These are phyloP conservation scores for Drosophila kikkawai DNA, from an alignment of 1,140 invertebrate species.

Conservation along the genomic window DNA sequence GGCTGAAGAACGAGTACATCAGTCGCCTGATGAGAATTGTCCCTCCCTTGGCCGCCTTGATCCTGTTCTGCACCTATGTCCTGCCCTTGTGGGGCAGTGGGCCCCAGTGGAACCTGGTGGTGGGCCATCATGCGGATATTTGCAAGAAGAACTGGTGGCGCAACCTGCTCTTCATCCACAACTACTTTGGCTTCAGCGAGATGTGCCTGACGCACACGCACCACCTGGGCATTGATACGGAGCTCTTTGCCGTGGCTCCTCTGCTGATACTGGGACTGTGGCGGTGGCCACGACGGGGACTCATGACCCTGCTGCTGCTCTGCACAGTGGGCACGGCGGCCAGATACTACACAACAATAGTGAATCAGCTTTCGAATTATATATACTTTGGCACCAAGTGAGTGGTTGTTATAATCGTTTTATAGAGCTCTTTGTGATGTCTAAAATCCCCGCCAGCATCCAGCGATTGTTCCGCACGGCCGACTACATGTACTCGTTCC, in stretches of 20 bases:
- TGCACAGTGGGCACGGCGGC: slow-evolving; percentile 87
- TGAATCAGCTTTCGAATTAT: slow-evolving; percentile 87
- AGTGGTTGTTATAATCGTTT: slow-evolving; percentile 70
- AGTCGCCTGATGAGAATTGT: slow-evolving; percentile 87
- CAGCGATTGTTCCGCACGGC: slow-evolving; percentile 89
- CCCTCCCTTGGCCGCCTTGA: slow-evolving; percentile 87
- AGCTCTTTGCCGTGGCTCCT: slow-evolving; percentile 91
- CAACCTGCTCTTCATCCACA: slow-evolving; percentile 88
- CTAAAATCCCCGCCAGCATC: slow-evolving; percentile 86
- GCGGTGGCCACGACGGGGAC: slow-evolving; percentile 87
- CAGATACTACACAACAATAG: slow-evolving; percentile 87
- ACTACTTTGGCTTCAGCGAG: slow-evolving; percentile 89
- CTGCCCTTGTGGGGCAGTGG: slow-evolving; percentile 88
- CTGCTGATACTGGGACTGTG: slow-evolving; percentile 89
- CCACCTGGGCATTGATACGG: slow-evolving; percentile 93
- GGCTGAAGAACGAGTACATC: slow-evolving; percentile 87
- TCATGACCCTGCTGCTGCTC: slow-evolving; percentile 84
- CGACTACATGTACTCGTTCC: slow-evolving; percentile 90
- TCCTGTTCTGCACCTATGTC: slow-evolving; percentile 88
- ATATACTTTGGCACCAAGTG: slow-evolving; percentile 89
- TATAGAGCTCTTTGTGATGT: neutral
- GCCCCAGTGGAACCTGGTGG: slow-evolving; percentile 89
- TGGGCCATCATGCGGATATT: slow-evolving; percentile 87
- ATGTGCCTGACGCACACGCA: slow-evolving; percentile 91
- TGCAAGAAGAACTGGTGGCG: slow-evolving; percentile 88